Percentiles rank a stretch among this genome's conserved stretches.
These are phyloP conservation scores for Ctenopoma multispine DNA, from an alignment of 2,797 vertebrate genomes.

Conservation along the genomic window DNA sequence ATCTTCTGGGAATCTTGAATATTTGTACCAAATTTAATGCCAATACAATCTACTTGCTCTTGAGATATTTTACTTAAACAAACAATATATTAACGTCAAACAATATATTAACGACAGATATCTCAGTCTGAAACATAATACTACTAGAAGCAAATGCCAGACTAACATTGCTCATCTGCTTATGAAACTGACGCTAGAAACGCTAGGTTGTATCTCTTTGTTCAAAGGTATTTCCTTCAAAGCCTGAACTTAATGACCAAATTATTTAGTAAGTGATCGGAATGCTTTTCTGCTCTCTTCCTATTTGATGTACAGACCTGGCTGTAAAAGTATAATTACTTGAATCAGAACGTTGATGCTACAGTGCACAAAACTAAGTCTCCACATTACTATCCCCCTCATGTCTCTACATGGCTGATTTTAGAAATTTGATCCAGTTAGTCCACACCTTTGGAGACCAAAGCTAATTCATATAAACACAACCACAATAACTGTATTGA, in stretches of 20 bases:
- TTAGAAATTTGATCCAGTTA: constrained; percentile 53
- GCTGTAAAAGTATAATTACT: constrained; percentile 39
- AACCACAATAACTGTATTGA: constrained; percentile 43
- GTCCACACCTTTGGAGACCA: constrained; percentile 34
- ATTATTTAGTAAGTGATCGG: constrained; percentile 38
- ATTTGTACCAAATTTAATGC: not conserved
- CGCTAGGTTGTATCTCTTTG: not conserved
- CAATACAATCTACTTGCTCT: not conserved
- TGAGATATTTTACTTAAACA: not conserved
- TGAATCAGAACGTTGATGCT: constrained; percentile 26
- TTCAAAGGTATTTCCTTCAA: constrained; percentile 22
- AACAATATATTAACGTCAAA: too few relatives aligned
- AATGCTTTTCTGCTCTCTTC: constrained; percentile 31
- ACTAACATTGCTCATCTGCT: not conserved
- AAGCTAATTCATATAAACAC: constrained; percentile 53
- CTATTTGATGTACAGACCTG: constrained; percentile 13
- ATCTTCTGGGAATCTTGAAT: not conserved
- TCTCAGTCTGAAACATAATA: too few relatives aligned
- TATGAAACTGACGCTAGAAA: not conserved
- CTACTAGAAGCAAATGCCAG: not conserved
- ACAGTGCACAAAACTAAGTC: constrained; percentile 45
- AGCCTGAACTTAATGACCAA: not conserved
- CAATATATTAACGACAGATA: too few relatives aligned
- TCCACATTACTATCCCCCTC: constrained; percentile 37
- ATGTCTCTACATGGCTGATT: constrained; percentile 54